Evolutionary conservation across 2,113 vertebrate species (phyloP).

Genomic region (Sapajus apella): DNA sequence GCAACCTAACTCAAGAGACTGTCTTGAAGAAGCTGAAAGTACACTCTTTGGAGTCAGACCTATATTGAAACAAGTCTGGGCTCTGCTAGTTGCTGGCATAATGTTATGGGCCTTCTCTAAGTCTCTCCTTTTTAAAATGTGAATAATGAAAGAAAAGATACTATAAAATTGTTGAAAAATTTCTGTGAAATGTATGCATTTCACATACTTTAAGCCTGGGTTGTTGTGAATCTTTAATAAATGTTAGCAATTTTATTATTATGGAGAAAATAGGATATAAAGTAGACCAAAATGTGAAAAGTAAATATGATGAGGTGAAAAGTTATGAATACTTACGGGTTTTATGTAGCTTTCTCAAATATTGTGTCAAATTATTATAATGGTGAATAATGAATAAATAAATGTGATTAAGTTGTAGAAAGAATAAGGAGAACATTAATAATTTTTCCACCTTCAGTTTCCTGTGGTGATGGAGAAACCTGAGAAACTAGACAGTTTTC

Average conservation of each 20-base stretch:
- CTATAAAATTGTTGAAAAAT: background rate
- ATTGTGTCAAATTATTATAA: background rate
- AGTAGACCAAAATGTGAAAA: background rate
- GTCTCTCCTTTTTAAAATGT: background rate
- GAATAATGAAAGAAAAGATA: background rate
- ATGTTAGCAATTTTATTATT: background rate
- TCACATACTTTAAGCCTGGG: background rate
- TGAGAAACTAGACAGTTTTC: background rate
- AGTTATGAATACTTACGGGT: background rate
- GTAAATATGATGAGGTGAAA: background rate
- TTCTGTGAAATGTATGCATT: background rate
- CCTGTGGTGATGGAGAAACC: background rate
- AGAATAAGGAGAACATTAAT: background rate
- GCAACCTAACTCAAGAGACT: background rate
- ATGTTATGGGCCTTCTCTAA: background rate
- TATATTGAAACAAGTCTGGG: background rate
- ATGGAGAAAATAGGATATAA: background rate
- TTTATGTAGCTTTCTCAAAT: constrained; percentile 24
- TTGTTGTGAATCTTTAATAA: background rate
- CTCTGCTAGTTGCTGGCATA: background rate
- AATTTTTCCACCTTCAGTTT: background rate
- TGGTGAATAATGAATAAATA: background rate
- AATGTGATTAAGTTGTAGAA: background rate
- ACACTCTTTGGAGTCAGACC: background rate
- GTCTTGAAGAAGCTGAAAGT: background rate